Percentiles rank a stretch among this genome's conserved stretches.
These are phyloP conservation scores for Erpornis zantholeuca DNA, from an alignment of 2,113 vertebrate genomes.

Conservation along the genomic window DNA sequence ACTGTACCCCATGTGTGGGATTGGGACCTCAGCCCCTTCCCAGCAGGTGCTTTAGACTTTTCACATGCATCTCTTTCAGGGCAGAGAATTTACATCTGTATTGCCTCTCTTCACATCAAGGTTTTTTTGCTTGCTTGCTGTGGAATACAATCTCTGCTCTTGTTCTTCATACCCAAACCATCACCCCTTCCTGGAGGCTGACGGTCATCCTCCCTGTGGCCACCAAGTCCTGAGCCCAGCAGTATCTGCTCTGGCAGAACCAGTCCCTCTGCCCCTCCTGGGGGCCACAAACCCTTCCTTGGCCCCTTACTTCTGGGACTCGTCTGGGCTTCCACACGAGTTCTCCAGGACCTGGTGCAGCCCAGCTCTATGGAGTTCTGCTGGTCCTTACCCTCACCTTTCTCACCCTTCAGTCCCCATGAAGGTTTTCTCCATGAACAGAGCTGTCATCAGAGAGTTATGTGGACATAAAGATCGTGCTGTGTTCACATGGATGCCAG, in stretches of 20 bases:
- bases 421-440: neutral
- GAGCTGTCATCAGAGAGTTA: neutral
- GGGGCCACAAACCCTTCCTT: neutral
- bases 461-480: neutral
- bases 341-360: neutral
- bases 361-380: neutral
- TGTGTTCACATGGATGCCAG: neutral
- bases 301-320: neutral
- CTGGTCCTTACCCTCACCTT: neutral
- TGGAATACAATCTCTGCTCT: neutral
- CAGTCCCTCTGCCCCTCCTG: rapidly evolving
- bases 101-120: neutral
- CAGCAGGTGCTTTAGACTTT: neutral
- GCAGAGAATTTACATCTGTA: neutral
- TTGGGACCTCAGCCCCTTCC: neutral
- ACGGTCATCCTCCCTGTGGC: neutral
- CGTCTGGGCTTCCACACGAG: rapidly evolving
- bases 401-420: neutral
- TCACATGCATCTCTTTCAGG: neutral
- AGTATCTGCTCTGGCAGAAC: neutral
- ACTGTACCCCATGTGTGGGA: rapidly evolving
- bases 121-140: neutral
- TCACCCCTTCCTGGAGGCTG: neutral
- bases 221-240: neutral
- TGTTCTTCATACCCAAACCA: neutral